phyloP scores from a whole-genome alignment of 2,113 vertebrate genomes.

The Meriones unguiculatus region DNA sequence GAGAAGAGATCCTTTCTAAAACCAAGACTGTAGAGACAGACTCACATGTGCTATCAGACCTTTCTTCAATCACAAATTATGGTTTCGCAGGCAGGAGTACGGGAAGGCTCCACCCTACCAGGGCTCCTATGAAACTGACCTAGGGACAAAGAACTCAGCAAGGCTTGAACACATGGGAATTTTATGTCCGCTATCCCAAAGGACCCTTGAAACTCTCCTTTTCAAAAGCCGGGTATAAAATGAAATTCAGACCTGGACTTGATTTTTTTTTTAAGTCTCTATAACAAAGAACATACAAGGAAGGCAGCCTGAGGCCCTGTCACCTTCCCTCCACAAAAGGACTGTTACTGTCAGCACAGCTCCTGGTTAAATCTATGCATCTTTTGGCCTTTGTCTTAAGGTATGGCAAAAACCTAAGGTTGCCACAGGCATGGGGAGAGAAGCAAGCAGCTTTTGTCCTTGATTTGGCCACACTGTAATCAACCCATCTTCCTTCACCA shows the following conservation, averaged over 20 bases:
- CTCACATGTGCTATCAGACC: too few species aligned
- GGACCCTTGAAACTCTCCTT: neutral
- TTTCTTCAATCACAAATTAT: neutral
- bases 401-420: neutral
- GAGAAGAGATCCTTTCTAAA: neutral
- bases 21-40: neutral
- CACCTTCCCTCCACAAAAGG: neutral
- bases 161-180: neutral
- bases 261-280: too few species aligned
- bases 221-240: neutral
- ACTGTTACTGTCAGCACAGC: neutral
- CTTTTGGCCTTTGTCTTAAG: neutral
- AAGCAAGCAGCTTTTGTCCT: neutral
- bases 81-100: neutral
- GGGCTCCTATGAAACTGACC: neutral
- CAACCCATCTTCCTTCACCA: neutral
- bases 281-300: neutral
- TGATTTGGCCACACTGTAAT: neutral
- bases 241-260: neutral
- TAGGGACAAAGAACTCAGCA: neutral
- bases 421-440: neutral
- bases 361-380: neutral
- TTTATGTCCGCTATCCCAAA: neutral
- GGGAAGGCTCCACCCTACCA: neutral
- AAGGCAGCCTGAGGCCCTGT: neutral